Evolutionary conservation across 2,888 invertebrate genomes (phyloP), one percentile per base, ranked within the genome.

Genomic region (Pristionchus fissidentatus): DNA sequence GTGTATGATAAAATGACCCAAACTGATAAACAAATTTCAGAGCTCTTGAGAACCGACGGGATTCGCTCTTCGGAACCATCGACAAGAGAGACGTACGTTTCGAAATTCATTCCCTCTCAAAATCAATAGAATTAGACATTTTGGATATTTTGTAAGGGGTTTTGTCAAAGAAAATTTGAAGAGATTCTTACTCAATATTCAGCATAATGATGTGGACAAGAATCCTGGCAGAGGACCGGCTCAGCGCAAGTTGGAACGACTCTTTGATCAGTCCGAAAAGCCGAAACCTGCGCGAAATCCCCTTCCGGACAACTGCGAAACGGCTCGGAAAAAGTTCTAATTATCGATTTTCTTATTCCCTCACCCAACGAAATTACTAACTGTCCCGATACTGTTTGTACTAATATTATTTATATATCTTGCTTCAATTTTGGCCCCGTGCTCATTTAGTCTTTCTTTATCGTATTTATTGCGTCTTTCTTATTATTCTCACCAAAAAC

Each of bases 11-110:
- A n/a, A n/a, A n/a, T n/a, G n/a, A n/a, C n/a, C n/a, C n/a, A n/a
- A n/a, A n/a, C n/a, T n/a, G n/a, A n/a, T n/a, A n/a, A n/a, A n/a
- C n/a, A n/a, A n/a, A 38, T 66, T 66, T 8, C 7, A 66, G 89
- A 66, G 91, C 91, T 5, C 84, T 92, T 26, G 91, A 91, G 81
- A 87, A 90, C n/a, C 77, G 92, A 29, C 87, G 91, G 26, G 89
- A 92, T 77, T 88, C 89, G 5, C 75, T 90, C 0, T 92, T 91
- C 80, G 91, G 90, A 8, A 90, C 91, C 1, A 75, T 90, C 35
- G 91, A 91, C 62, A 89, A 87, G 60, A 78, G 86, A 85, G 86
- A 85, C 35, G 86, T 84, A 55, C 26, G 52, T 46, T n/a, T 4
- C 7, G 7, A 29, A 46, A 43, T 35, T 8, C 19, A 75, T 46